Conservation (phyloP, 2,888 invertebrate species). For the Gymnosoma rotundatum region DNA sequence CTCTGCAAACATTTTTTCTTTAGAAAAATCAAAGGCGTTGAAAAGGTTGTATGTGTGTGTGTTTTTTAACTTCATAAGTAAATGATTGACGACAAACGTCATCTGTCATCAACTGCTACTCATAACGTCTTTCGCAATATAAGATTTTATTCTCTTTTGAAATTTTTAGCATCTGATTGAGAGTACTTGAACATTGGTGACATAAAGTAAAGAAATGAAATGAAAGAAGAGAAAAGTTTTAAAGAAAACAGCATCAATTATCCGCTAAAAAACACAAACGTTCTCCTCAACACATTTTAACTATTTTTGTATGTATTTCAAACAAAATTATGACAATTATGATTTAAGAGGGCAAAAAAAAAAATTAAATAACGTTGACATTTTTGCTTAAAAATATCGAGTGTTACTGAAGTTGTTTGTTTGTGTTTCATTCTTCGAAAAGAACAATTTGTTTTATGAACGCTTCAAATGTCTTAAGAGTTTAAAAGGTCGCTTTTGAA, state of each 20-base stretch:
- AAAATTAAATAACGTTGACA: slow-evolving; percentile 24
- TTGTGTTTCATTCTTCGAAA: slow-evolving; percentile 35
- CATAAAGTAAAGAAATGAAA: slow-evolving; percentile 12
- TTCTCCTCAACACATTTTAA: slow-evolving; percentile 21
- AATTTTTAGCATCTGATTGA: slow-evolving; percentile 44
- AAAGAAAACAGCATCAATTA: slow-evolving; percentile 51
- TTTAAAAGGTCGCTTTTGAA: background rate
- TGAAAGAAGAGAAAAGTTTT: slow-evolving; percentile 2
- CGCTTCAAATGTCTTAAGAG: background rate
- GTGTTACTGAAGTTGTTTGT: slow-evolving; percentile 41
- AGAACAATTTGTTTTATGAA: slow-evolving; percentile 47
- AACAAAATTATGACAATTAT: slow-evolving; percentile 33
- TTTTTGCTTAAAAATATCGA: slow-evolving; percentile 40
- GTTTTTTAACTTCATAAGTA: background rate
- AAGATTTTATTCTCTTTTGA: slow-evolving; percentile 1
- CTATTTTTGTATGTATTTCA: background rate
- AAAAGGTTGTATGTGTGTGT: slow-evolving; percentile 11
- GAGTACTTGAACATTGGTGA: slow-evolving; percentile 34
- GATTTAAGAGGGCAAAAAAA: slow-evolving; percentile 4
- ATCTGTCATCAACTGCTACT: slow-evolving; percentile 36
- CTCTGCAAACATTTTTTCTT: background rate
- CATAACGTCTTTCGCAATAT: slow-evolving; percentile 12
- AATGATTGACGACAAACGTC: slow-evolving; percentile 56
- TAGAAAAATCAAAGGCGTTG: slow-evolving; percentile 31
- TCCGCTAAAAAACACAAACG: slow-evolving; percentile 13